Percentiles rank a stretch among this genome's conserved stretches.
These are phyloP conservation scores for Rhyacophila evoluta DNA, from an alignment of 2,888 invertebrate species.

Conservation along the genomic window DNA sequence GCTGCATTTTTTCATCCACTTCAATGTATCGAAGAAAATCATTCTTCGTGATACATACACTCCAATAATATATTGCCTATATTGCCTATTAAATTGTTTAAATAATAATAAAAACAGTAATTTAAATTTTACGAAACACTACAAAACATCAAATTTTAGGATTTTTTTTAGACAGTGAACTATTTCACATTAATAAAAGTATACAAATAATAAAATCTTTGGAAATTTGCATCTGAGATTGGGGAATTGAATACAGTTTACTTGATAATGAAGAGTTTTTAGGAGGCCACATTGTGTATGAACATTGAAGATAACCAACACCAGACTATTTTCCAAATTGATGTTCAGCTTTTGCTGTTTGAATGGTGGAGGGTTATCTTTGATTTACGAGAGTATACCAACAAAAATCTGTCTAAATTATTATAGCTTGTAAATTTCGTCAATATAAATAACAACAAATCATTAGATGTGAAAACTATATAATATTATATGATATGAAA, in stretches of 20 bases:
- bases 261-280: background rate
- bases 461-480: background rate
- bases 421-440: background rate
- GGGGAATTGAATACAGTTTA: background rate
- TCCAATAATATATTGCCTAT: no score
- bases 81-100: no score
- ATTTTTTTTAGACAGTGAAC: no score
- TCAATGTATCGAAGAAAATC: no score
- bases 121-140: no score
- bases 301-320: slow-evolving; percentile 11
- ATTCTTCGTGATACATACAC: no score
- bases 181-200: no score
- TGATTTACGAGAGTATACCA: background rate
- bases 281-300: background rate
- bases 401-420: background rate
- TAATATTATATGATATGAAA: background rate
- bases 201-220: no score
- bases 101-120: no score
- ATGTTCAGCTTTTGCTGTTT: background rate
- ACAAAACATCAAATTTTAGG: no score
- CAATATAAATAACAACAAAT: background rate
- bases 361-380: background rate
- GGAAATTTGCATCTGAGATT: no score
- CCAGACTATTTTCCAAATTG: background rate
- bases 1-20: background rate